Evolutionary conservation across 2,888 invertebrate genomes (phyloP), one percentile per base, ranked within the genome.

Genomic region (Hermaeophaga mercurialis): DNA sequence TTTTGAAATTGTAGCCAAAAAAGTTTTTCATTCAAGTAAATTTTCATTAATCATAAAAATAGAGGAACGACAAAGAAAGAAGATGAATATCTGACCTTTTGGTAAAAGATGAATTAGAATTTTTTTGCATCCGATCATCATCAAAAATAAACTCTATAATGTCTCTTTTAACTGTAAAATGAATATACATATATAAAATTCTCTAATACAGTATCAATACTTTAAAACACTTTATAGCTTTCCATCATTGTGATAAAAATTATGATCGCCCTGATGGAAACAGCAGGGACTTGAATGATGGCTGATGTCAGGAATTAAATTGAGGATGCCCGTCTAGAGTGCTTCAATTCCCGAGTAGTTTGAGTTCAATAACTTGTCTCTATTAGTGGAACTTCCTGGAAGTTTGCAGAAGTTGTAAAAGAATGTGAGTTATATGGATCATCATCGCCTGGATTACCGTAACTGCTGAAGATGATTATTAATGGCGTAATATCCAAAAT

Each of bases 231-330:
- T 5, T 22, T 22, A 22, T 22, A 6, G 3, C 6, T 5, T 22
- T 22, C 6, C 3, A 5, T 6, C 22, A 3, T 22, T 5, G 3
- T 22, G 6, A 22, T 22, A 31, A 8, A 31, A 31, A 31, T 31
- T 12, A 4, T 11, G n/a, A 7, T 17, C 9, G 9, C 22, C n/a
- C 24, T 26, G 4, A 9, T 43, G 43, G 7, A n/a, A 43, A 38
- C 12, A n/a, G 24, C 26, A 39, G 18, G 28, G 11, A 18, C 1
- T 24, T 39, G 39, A 48, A 26, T 38, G 38, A 48, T 48, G 38
- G 17, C 26, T 38, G 48, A 38, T 48, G 38, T 38, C 48, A 26
- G n/a, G 49, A 49, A 49, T 39, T 49, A 28, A 39, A 39, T 39
- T 38, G 12, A 49, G 39, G n/a, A 49, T 28, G 39, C 7, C 17